These are phyloP conservation scores for Esox niger DNA, from an alignment of 2,113 vertebrate genomes.

Conservation along the genomic window DNA sequence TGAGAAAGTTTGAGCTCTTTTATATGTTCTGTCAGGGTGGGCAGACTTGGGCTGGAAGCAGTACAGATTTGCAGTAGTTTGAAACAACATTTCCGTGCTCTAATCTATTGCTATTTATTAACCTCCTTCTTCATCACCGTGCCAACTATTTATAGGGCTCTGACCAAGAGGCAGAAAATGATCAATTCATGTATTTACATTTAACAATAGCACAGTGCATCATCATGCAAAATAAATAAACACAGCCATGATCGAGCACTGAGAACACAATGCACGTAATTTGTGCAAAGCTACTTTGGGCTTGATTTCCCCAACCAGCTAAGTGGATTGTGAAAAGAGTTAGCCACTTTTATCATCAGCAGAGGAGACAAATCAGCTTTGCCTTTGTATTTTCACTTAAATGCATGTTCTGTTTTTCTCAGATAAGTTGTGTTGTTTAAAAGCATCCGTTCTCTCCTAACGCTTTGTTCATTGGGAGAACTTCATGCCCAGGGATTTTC, in stretches of 20 bases:
- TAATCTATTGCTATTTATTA: conserved; percentile 63
- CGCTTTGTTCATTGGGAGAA: conserved; percentile 74
- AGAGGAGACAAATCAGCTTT: conserved; percentile 70
- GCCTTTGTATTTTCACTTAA: conserved; percentile 76
- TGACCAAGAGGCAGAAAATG: conserved; percentile 47
- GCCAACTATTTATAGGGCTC: conserved; percentile 55
- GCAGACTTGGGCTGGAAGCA: conserved; percentile 39
- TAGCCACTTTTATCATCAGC: conserved; percentile 75
- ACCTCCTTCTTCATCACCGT: conserved; percentile 60
- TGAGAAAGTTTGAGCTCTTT: conserved; percentile 33
- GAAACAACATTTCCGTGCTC: conserved; percentile 42
- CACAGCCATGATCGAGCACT: conserved; percentile 62
- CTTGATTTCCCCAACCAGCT: conserved; percentile 64
- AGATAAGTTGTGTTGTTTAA: conserved; percentile 81
- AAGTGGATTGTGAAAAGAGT: conserved; percentile 72
- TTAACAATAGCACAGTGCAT: conserved; percentile 60
- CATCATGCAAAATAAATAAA: conserved; percentile 68
- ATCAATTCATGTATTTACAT: conserved; percentile 67
- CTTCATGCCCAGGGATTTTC: conserved; percentile 78
- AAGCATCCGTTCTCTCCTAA: conserved; percentile 67
- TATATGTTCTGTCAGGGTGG: conserved; percentile 14
- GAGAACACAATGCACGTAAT: conserved; percentile 71
- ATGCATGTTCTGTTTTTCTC: conserved; percentile 79
- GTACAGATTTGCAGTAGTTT: conserved; percentile 34
- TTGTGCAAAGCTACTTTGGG: conserved; percentile 75